These are phyloP conservation scores for Quadroppia sp. DNA, from an alignment of 2,888 invertebrate genomes.

Conservation along the genomic window DNA sequence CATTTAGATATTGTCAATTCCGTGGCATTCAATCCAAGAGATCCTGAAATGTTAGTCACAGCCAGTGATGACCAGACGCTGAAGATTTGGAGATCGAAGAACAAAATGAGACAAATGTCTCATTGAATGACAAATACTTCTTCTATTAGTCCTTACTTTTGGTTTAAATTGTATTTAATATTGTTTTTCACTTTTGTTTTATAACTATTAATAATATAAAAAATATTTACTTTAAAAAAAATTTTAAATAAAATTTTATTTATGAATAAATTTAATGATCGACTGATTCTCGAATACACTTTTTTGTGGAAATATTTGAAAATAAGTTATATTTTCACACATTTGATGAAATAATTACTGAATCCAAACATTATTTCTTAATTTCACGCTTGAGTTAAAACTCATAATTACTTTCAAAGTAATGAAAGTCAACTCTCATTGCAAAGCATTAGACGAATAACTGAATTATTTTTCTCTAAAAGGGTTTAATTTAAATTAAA, in stretches of 20 bases:
- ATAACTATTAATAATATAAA: no score
- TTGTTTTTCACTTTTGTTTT: no score
- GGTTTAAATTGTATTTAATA: no score
- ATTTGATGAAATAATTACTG: no score
- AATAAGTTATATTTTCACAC: no score
- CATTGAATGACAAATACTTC: background rate
- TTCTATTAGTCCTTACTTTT: background rate
- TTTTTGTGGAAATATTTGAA: no score
- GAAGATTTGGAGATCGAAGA: conserved; percentile 60
- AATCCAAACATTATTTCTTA: background rate
- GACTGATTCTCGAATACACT: no score
- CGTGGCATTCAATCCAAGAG: conserved; percentile 75
- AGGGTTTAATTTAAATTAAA: no score
- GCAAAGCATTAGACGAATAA: no score
- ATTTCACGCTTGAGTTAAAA: background rate
- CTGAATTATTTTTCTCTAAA: no score
- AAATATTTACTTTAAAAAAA: no score
- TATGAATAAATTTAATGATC: background rate
- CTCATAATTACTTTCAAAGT: background rate
- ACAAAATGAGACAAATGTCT: conserved; percentile 26
- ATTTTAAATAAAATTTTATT: no score
- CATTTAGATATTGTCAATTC: conserved; percentile 77
- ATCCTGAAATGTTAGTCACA: conserved; percentile 74
- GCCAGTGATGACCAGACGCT: conserved; percentile 75
- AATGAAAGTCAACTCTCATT: background rate